Base-by-base conservation (phyloP, 2,113 vertebrate species). In the Dicaeum eximium region DNA sequence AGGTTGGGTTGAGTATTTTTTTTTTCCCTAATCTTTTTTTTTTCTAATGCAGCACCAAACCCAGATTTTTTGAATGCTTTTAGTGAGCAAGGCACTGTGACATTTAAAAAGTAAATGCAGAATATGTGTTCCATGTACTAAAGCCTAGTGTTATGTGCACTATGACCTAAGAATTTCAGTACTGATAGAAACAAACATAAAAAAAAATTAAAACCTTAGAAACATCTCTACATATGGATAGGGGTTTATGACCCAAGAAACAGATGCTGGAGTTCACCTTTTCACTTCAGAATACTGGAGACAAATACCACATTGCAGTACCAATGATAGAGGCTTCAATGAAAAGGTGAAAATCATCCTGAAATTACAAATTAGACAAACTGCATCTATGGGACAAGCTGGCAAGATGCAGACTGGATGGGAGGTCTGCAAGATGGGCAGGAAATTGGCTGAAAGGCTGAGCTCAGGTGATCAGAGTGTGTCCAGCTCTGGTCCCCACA, bases 41-140 rank as follows among this genome's bases (percentile, higher is more conserved):
- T 58, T 53, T 53, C 51, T 56, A 80, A 56, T 53, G 45, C 28
- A 73, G 67, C 38, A 80, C 21, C 42, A 83, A 90, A 94, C 3
- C 6, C 18, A 73, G 18, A 20, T 11, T 91, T 82, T 93, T 38
- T 69, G 44, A 83, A 80, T 60, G 80, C 13, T 90, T 92, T 92
- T 71, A 62, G 48, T 4, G 0, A 91, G 64, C 27, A 91, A 88
- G 10, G 37, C 70, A 72, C 23, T 15, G 45, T 90, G 84, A 81
- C 81, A 87, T 93, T 93, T 89, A 91, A 92, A 83, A 92, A 88
- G 61, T 24, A 47, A 93, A 90, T 44, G 31, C 25, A 77, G 78
- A 92, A 84, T 61, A 80, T 3, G 0, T 7, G 42, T 77, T 90
- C 44, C 44, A 5, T 64, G 17, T 72, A 57, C 42, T 57, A 13